phyloP scores from a whole-genome alignment of 2,797 vertebrate genomes.

The Tarsius wallacei region DNA sequence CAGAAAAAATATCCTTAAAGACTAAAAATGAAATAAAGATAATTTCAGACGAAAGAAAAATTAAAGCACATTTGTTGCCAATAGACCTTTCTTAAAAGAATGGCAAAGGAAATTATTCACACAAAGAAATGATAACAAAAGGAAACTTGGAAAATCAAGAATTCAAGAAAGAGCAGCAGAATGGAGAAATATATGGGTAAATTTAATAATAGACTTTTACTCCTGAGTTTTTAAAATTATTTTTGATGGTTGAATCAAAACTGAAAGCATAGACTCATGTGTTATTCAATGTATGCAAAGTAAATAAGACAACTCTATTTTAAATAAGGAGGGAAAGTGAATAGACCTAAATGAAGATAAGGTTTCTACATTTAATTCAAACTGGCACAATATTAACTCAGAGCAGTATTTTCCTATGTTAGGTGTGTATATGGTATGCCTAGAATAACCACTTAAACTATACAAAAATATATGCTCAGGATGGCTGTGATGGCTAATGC shows the following conservation, averaged over 20 bases:
- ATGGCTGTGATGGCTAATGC: too few species aligned
- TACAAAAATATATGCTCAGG: too few species aligned
- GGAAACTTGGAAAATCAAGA: not conserved
- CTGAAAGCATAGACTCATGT: not conserved
- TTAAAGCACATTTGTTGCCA: not conserved
- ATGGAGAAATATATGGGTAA: not conserved
- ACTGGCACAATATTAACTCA: not conserved
- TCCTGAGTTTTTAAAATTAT: not conserved
- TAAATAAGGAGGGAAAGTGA: not conserved
- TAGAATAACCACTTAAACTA: too few species aligned
- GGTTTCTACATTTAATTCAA: not conserved
- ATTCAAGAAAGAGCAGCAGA: not conserved
- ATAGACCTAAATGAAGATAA: not conserved
- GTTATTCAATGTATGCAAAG: not conserved
- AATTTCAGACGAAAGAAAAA: not conserved
- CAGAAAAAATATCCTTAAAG: not conserved
- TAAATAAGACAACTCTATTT: not conserved
- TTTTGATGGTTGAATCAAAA: not conserved
- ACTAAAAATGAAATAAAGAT: not conserved
- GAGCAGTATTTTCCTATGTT: not conserved
- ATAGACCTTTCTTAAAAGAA: not conserved
- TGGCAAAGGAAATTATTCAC: not conserved
- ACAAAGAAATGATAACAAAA: not conserved
- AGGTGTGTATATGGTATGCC: not conserved
- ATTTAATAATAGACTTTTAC: not conserved